Evolutionary conservation across 2,113 vertebrate genomes (phyloP), one percentile per base, ranked within the genome.

Genomic region (Epinephelus fuscoguttatus): DNA sequence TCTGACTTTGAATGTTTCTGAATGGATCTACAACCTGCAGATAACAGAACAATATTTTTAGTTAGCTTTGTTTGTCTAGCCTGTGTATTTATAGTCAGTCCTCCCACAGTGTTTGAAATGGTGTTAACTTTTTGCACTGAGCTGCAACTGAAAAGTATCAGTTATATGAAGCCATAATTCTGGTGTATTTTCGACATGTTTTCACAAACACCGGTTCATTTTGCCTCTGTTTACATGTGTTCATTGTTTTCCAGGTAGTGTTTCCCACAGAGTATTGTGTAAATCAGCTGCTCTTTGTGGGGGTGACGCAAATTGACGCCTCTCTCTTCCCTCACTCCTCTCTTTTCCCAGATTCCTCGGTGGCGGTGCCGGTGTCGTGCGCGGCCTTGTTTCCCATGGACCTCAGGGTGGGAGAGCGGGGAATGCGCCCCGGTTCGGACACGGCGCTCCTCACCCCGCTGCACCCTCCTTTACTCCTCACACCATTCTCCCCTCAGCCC

Each of bases 381-480:
- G 21, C 75, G 1, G 62, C 95, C 92, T 90, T 95, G 95, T 94
- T 82, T 90, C 96, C 96, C 96, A 99, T 99, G 98, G 98, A 99
- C 94, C 96, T 99, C 92, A 95, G 97, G 57, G 95, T 98, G 89
- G 97, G 97, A 86, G 97, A 98, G 94, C 96, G 97, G 86, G 92
- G 97, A 72, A 91, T 95, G 92, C 96, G 94, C 84, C 95, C 91
- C 59, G 94, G 60, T 88, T 96, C 97, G 0, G 97, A 99, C 94
- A 96, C 97, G 13, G 75, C 97, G 0, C 92, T 99, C 88, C 96
- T 98, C 93, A 96, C 97, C 62, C 94, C 97, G 73, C 91, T 97
- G 95, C 89, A 97, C 95, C 97, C 95, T 23, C 96, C 96, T 75
- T 90, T 99, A 72, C 96, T 97, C 91, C 94, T 98, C 30, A 90